Evolutionary conservation across 2,888 invertebrate species (phyloP).

Genomic region (Crematogaster levior): DNA sequence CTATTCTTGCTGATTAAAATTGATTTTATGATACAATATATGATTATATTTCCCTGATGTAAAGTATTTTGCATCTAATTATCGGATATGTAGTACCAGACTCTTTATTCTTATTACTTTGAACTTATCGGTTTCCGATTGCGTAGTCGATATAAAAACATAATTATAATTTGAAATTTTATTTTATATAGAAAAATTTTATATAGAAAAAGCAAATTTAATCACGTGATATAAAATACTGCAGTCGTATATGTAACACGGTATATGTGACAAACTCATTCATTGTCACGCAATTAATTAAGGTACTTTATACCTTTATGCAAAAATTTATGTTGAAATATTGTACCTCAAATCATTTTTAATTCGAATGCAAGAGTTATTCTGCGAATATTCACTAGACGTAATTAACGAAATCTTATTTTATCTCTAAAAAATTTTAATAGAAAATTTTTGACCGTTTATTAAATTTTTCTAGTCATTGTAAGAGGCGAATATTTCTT

Average conservation of each 20-base stretch:
- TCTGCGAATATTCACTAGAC: not conserved
- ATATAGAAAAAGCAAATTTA: not conserved
- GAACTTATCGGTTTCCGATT: not conserved
- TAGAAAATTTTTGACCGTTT: not conserved
- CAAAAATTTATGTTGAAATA: not conserved
- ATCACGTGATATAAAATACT: not conserved
- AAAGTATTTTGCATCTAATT: not conserved
- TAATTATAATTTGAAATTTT: not conserved
- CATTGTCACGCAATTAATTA: not conserved
- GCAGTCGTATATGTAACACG: not conserved
- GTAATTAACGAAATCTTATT: not conserved
- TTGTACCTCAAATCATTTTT: not conserved
- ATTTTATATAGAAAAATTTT: not conserved
- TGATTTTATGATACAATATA: not conserved
- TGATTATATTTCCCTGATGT: not conserved
- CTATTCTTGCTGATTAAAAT: not conserved
- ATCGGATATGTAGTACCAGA: not conserved
- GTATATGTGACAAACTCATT: not conserved
- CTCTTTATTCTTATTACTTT: not conserved
- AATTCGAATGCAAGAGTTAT: not conserved
- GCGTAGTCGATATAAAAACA: not conserved
- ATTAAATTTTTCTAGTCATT: conserved; percentile 17
- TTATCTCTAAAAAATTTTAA: not conserved
- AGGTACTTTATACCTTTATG: not conserved
- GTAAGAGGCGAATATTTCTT: conserved; percentile 15